Evolutionary conservation across 2,888 invertebrate genomes (phyloP).

Genomic region (Dioctria rufipes): DNA sequence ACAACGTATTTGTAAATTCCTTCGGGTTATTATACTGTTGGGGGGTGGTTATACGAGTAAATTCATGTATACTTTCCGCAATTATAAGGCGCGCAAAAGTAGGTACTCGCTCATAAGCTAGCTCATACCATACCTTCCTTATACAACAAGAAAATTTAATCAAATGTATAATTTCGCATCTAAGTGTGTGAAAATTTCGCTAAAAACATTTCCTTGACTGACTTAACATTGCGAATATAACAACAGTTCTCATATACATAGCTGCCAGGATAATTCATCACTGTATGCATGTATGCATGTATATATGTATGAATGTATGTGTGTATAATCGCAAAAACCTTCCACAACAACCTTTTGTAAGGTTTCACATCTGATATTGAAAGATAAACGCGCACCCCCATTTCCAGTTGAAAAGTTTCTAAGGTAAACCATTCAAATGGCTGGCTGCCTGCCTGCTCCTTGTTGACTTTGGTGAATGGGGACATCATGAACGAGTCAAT

Average conservation of each 20-base stretch:
- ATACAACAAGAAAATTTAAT: too few relatives aligned
- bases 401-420: neutral
- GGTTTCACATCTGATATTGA: constrained; percentile 28
- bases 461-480: neutral
- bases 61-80: too few relatives aligned
- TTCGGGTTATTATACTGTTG: neutral
- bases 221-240: neutral
- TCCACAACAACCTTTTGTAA: neutral
- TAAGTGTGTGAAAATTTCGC: constrained; percentile 8
- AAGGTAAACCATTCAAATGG: constrained; percentile 9
- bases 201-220: constrained; percentile 24
- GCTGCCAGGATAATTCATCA: constrained; percentile 38
- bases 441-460: neutral
- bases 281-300: too few relatives aligned
- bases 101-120: too few relatives aligned
- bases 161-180: too few relatives aligned
- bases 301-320: too few relatives aligned
- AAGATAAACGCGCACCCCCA: constrained; percentile 11
- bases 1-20: too few relatives aligned
- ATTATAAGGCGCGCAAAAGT: too few relatives aligned
- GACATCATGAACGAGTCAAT: constrained; percentile 31
- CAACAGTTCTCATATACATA: constrained; percentile 7
- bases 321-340: neutral
- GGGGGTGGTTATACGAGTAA: neutral
- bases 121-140: too few relatives aligned